These are phyloP conservation scores for Tetheella fluctuosa DNA, from an alignment of 2,888 invertebrate species.

Conservation along the genomic window DNA sequence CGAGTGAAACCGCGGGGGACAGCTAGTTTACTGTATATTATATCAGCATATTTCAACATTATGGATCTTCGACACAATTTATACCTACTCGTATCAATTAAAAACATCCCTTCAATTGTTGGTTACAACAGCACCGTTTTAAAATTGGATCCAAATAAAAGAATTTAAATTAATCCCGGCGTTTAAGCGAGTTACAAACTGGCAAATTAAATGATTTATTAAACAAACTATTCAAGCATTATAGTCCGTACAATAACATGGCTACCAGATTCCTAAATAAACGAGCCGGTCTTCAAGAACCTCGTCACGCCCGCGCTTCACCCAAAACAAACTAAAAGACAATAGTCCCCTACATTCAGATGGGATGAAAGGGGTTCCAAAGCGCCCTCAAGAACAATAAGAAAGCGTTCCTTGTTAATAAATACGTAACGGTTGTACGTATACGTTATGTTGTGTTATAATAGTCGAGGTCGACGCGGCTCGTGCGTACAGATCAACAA, in stretches of 20 bases:
- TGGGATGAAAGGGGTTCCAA: not conserved
- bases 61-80: no score
- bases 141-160: no score
- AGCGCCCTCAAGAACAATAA: slow-evolving; percentile 4
- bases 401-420: slow-evolving; percentile 1
- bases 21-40: no score
- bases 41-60: no score
- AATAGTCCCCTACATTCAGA: not conserved
- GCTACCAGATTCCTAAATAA: not conserved
- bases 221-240: not conserved
- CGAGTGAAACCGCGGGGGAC: no score
- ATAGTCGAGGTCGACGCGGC: not conserved
- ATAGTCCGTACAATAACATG: not conserved
- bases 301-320: not conserved
- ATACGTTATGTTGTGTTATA: not conserved
- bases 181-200: no score
- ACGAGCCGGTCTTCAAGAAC: not conserved
- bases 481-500: slow-evolving; percentile 16
- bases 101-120: no score
- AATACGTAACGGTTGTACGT: not conserved
- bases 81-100: not conserved
- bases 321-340: not conserved
- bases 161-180: no score
- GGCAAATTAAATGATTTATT: no score
- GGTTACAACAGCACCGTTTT: no score